Evolutionary conservation across 2,797 vertebrate species (phyloP).

Genomic region (Orientallactaga sibirica): DNA sequence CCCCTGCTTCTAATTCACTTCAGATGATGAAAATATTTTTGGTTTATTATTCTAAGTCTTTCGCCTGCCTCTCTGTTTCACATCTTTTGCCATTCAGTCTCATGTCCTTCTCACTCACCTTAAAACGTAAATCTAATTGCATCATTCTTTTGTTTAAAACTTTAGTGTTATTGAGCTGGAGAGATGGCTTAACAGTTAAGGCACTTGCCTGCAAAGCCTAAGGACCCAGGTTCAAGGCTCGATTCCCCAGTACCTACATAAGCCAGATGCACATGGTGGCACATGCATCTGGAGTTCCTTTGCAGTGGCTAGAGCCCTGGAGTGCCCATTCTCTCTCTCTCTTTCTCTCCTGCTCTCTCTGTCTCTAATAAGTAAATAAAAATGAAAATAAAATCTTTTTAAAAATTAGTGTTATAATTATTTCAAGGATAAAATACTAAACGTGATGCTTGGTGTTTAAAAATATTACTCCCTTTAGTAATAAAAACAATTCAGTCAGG

Average conservation of each 20-base stretch:
- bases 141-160: conserved; percentile 48
- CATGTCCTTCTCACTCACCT: background rate
- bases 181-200: too few species aligned
- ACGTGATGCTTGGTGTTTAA: background rate
- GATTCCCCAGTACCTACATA: too few species aligned
- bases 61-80: background rate
- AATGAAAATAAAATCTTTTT: too few species aligned
- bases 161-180: background rate
- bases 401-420: background rate
- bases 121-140: background rate
- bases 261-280: too few species aligned
- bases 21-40: background rate
- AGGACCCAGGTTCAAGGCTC: too few species aligned
- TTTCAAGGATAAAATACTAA: conserved; percentile 1
- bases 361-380: too few species aligned
- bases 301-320: too few species aligned
- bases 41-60: background rate
- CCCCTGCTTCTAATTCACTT: background rate
- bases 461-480: conserved; percentile 37
- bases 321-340: too few species aligned
- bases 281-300: too few species aligned
- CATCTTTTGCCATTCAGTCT: conserved; percentile 1
- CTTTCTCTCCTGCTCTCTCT: too few species aligned
- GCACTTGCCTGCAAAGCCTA: too few species aligned
- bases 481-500: background rate